Base-by-base conservation (phyloP, 2,888 invertebrate species). In the Chloroclysta siterata region DNA sequence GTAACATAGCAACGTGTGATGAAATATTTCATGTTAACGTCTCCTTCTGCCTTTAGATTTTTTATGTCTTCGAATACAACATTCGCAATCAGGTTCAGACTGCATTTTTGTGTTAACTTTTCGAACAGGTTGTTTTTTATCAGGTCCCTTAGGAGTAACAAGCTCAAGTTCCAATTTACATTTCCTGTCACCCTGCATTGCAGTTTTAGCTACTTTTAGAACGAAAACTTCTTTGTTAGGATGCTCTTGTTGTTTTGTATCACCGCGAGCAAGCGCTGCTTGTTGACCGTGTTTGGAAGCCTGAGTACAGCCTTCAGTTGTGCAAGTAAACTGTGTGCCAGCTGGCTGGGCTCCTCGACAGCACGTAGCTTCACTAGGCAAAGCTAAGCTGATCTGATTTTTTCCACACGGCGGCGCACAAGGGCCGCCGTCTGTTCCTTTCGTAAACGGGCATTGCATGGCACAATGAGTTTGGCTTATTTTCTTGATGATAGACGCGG, bases 201-300 rank as follows among this genome's bases (percentile, higher is more conserved):
- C 94, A 68, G 95, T 95, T 80, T 95, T 96, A 0, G 95, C 95
- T 50, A 96, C 95, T 79, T 95, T 93, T 57, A 95, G 80, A n/a
- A 95, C 94, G 68, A 95, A 95, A 6, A 93, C 87, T 69, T 95
- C 94, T 74, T 88, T 94, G 51, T 94, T 94, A 0, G 92, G 90
- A 66, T 93, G 81, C 0, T 91, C 90, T 52, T 87, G 73, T 53
- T 72, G 73, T 79, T 83, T 93, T 72, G 64, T 63, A 59, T 89
- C 90, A 7, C 87, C 85, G 28, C 87, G 86, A 44, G 81, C 84
- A 51, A 82, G 67, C 17, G 77, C 76, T 3, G 76, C 66, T 66
- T 86, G 84, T 62, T 83, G 85, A n/a, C 79, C 82, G 62, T 93
- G 93, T 66, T 85, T 90, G 8, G 81, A 74, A 36, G 84, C 71